A percentile compares a stretch with the other conserved stretches of the same genome.
These are phyloP conservation scores for Patella caerulea DNA, from an alignment of 2,888 invertebrate species.

Conservation along the genomic window DNA sequence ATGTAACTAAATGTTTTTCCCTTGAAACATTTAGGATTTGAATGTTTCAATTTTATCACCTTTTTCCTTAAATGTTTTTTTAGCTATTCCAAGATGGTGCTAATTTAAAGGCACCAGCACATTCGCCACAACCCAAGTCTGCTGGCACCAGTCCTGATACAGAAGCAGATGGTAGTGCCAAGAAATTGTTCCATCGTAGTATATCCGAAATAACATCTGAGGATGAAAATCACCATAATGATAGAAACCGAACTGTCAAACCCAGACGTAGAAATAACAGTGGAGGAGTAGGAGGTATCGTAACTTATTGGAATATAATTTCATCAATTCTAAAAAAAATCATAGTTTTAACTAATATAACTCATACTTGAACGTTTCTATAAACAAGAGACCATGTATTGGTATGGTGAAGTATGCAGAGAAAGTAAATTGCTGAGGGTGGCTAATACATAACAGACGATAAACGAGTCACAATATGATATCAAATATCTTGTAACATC, in stretches of 20 bases:
- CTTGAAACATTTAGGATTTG: neutral
- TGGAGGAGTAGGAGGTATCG: conserved; percentile 76
- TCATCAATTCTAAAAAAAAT: too few relatives aligned
- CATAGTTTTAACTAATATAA: too few relatives aligned
- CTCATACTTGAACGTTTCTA: too few relatives aligned
- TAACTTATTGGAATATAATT: too few relatives aligned
- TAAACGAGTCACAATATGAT: too few relatives aligned
- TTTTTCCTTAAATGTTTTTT: neutral
- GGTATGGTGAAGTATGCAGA: too few relatives aligned
- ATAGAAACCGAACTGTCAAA: conserved; percentile 52
- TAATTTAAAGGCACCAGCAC: neutral
- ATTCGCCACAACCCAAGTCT: conserved; percentile 47
- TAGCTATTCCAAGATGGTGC: neutral
- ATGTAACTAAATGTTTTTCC: too few relatives aligned
- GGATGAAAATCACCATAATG: conserved; percentile 54
- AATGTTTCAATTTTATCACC: neutral
- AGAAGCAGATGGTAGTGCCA: conserved; percentile 35
- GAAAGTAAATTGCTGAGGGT: too few relatives aligned
- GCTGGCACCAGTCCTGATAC: conserved; percentile 66
- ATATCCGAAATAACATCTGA: conserved; percentile 67
- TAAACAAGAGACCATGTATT: too few relatives aligned
- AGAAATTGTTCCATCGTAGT: conserved; percentile 62
- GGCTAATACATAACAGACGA: too few relatives aligned
- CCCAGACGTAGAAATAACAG: conserved; percentile 76
- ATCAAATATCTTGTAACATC: too few relatives aligned